phyloP scores from a whole-genome alignment of 2,113 vertebrate genomes.

The Rhizomys pruinosus region DNA sequence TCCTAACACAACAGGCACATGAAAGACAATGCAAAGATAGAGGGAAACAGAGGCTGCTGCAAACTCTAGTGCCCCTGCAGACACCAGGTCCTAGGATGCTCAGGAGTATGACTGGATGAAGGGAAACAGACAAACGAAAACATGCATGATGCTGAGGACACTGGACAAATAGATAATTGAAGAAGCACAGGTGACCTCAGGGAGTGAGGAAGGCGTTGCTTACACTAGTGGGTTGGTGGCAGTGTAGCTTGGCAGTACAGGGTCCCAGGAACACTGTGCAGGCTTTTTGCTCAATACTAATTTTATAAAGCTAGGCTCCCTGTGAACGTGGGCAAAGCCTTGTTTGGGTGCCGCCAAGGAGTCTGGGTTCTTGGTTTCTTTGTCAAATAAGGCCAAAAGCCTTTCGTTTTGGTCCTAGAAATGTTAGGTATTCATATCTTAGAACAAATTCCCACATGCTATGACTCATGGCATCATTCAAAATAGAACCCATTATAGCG shows the following conservation, averaged over 20 bases:
- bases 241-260: neutral
- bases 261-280: neutral
- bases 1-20: neutral
- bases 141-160: too few species aligned
- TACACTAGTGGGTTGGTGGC: neutral
- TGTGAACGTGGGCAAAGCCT: neutral
- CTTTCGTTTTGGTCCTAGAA: constrained; percentile 38
- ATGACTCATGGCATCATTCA: constrained; percentile 40
- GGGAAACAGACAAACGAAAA: neutral
- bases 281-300: neutral
- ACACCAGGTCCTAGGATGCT: neutral
- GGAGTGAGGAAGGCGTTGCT: neutral
- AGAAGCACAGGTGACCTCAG: neutral
- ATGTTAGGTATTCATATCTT: constrained; percentile 30
- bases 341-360: neutral
- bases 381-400: constrained; percentile 12
- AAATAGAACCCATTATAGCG: constrained; percentile 44
- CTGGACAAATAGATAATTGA: neutral
- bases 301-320: neutral
- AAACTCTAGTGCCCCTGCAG: neutral
- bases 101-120: neutral
- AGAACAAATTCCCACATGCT: neutral
- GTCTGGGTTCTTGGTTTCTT: neutral
- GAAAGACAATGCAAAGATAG: neutral
- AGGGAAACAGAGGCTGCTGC: neutral